phyloP scores from a whole-genome alignment of 2,797 vertebrate genomes.

The Poecile montanus region DNA sequence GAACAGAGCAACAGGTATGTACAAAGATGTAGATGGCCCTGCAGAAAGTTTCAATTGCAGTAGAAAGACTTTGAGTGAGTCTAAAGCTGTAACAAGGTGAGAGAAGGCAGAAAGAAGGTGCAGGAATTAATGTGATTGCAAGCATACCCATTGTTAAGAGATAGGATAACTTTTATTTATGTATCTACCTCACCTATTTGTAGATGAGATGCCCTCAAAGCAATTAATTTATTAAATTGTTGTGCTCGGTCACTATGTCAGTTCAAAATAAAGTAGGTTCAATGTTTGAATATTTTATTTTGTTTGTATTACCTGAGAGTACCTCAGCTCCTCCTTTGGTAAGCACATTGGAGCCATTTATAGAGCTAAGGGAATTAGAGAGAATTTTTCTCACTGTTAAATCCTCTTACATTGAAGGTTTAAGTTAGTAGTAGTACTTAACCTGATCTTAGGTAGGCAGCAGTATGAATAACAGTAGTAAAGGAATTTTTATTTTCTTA shows the following conservation, averaged over 20 bases:
- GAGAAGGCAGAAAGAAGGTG: neutral
- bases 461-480: neutral
- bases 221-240: neutral
- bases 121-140: neutral
- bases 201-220: neutral
- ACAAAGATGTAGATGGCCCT: neutral
- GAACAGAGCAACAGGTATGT: neutral
- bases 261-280: neutral
- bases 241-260: neutral
- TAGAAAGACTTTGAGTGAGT: neutral
- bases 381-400: slow-evolving; percentile 7
- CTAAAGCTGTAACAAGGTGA: neutral
- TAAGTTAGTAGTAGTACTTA: neutral
- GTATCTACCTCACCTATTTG: neutral
- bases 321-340: neutral
- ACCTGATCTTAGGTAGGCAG: neutral
- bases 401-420: neutral
- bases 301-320: neutral
- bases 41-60: neutral
- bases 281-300: neutral
- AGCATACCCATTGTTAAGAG: neutral
- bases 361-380: neutral
- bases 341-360: neutral
- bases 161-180: neutral
- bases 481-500: neutral